Evolutionary conservation across 2,113 vertebrate species (phyloP), one percentile per base, ranked within the genome.

Genomic region (Otocyon megalotis): DNA sequence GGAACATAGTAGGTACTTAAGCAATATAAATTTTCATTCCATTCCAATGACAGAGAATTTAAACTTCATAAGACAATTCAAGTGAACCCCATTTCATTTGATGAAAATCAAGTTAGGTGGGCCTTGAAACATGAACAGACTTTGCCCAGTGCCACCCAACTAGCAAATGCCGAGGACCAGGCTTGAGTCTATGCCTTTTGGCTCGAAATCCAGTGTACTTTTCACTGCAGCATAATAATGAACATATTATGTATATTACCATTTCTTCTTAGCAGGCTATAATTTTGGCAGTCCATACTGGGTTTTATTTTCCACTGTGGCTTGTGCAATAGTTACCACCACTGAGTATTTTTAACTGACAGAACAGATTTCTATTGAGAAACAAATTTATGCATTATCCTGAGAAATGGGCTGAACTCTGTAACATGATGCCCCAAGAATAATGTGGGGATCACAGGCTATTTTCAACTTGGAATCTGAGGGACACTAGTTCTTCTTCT

Each of bases 281-380:
- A 96, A 96, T 92, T 96, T 96, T 95, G 93, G 63, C 48, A 93
- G 43, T 93, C 35, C 9, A 26, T 60, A 86, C 67, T 89, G 67
- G 95, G 93, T 93, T 96, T 92, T 97, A 77, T 89, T 93, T 97
- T 95, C 89, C 86, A 84, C n/a, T 77, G 69, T 72, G 89, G 37
- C 50, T 98, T 98, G 19, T 88, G 67, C 69, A 96, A 92, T 74
- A 93, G 77, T 80, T 96, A 77, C 74, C 77, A 63, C n/a, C n/a
- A 84, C 22, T 60, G 63, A 77, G 26, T 92, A 96, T 90, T 97
- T 97, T 96, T 93, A 97, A 90, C 43, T 28, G 62, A 87, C 85
- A 43, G 82, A 96, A 80, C 77, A 94, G 80, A 95, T 95, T 97
- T 94, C 91, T 92, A 95, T 24, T 92, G 92, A 92, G 90, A 95